Conservation (phyloP, 2,888 invertebrate species). For the Rhaphigaster nebulosa region DNA sequence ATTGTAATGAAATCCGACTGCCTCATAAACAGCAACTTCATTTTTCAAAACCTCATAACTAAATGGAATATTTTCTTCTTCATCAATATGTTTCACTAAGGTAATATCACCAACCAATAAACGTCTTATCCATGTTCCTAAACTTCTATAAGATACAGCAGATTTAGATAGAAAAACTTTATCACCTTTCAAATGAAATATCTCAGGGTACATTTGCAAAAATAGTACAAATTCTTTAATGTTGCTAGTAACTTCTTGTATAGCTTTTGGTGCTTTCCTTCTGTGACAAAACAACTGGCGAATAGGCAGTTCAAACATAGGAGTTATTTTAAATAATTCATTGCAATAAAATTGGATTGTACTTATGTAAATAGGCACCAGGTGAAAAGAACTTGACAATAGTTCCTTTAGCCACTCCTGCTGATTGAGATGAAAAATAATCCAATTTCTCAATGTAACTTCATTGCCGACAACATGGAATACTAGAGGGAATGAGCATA, state of each 20-base stretch:
- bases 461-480: not conserved
- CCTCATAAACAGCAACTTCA: conserved; percentile 2
- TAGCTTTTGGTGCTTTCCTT: not conserved
- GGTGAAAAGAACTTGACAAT: not conserved
- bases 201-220: conserved; percentile 6
- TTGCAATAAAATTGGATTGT: conserved; percentile 7
- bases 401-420: not conserved
- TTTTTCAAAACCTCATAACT: not conserved
- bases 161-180: not conserved
- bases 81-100: not conserved
- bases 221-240: not conserved
- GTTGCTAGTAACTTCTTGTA: not conserved
- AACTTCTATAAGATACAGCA: conserved; percentile 6
- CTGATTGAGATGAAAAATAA: conserved; percentile 9
- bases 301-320: not conserved
- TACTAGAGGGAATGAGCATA: not conserved
- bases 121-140: not conserved
- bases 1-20: not conserved
- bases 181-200: not conserved
- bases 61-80: not conserved
- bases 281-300: not conserved
- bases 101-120: not conserved
- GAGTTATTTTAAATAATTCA: not conserved
- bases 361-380: not conserved
- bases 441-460: not conserved